phyloP scores from a whole-genome alignment of 2,888 invertebrate genomes.

The Papilio demoleus region DNA sequence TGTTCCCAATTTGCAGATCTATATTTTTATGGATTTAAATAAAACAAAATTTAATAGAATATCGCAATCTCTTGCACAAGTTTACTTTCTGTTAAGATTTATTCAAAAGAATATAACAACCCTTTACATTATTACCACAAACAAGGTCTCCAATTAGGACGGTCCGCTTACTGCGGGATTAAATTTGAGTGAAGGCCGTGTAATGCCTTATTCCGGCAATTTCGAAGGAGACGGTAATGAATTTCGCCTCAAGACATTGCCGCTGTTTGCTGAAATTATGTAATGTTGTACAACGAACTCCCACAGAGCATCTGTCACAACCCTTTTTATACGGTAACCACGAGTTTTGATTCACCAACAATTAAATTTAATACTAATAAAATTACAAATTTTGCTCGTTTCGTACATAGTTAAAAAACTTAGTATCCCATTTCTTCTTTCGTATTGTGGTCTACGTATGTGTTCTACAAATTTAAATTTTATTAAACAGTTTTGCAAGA shows the following conservation, averaged over 20 bases:
- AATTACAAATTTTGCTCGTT: no score
- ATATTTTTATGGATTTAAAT: no score
- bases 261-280: constrained; percentile 55
- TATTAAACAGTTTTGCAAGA: no score
- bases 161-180: constrained; percentile 49
- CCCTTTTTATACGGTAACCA: constrained; percentile 59
- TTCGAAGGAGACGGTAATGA: constrained; percentile 58
- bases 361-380: no score
- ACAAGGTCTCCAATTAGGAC: constrained; percentile 54
- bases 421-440: no score
- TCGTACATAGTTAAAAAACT: no score
- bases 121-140: constrained; percentile 46
- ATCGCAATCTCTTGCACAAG: background rate
- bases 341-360: background rate
- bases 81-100: constrained; percentile 27
- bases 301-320: constrained; percentile 63
- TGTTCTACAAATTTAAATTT: no score
- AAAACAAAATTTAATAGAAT: no score
- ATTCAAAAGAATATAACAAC: constrained; percentile 32
- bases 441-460: no score
- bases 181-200: constrained; percentile 47
- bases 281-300: constrained; percentile 48
- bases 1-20: no score
- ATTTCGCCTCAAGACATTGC: constrained; percentile 65
- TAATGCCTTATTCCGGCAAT: constrained; percentile 47